These are phyloP conservation scores for Hydrocynus forskahlii DNA, from an alignment of 2,797 vertebrate species.

Conservation along the genomic window DNA sequence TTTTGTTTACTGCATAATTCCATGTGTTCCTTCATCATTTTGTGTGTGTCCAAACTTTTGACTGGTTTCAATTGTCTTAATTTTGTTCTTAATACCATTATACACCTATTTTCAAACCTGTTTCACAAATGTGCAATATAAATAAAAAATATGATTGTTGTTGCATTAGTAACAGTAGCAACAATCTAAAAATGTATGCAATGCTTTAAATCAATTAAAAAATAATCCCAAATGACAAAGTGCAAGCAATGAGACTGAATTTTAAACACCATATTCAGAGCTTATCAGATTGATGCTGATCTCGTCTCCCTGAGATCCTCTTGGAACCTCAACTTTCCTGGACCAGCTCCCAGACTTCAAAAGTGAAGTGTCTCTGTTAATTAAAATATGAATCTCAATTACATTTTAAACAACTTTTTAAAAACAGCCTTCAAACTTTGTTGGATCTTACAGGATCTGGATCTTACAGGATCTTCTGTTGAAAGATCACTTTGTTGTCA, in stretches of 20 bases:
- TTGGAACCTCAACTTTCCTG: constrained; percentile 89
- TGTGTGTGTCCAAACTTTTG: no score
- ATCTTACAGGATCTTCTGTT: constrained; percentile 91
- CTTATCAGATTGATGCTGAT: constrained; percentile 92
- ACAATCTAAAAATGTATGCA: not conserved
- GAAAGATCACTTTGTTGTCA: constrained; percentile 89
- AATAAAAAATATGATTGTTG: not conserved
- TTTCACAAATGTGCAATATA: no score
- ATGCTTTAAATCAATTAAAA: no score
- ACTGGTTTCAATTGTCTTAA: no score
- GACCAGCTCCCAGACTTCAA: constrained; percentile 87
- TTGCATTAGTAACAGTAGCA: not conserved
- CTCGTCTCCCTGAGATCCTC: constrained; percentile 83
- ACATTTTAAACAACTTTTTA: not conserved
- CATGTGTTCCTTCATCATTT: no score
- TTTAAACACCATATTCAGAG: constrained; percentile 89
- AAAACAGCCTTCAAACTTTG: not conserved
- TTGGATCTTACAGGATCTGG: not conserved
- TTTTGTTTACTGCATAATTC: no score
- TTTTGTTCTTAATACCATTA: no score
- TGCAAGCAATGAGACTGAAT: not conserved
- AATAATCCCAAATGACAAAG: not conserved
- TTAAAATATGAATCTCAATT: not conserved
- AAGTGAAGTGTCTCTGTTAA: constrained; percentile 85
- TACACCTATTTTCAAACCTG: no score